These are phyloP conservation scores for Tineola bisselliella DNA, from an alignment of 2,888 invertebrate species.

Conservation along the genomic window DNA sequence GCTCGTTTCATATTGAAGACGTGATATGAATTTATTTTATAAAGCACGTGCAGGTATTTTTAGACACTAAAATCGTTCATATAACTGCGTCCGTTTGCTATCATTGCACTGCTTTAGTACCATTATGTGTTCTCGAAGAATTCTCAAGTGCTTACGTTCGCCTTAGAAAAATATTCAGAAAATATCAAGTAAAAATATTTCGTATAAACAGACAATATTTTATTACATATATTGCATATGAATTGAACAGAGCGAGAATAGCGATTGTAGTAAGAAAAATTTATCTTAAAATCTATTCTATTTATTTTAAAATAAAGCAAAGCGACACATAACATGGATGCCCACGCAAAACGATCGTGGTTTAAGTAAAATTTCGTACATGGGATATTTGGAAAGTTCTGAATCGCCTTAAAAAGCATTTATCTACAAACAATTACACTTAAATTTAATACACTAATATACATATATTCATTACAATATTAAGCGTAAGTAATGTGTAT, in stretches of 20 bases:
- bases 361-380: not conserved
- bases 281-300: no score
- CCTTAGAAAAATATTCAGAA: no score
- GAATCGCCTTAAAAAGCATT: not conserved
- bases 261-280: no score
- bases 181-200: no score
- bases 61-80: no score
- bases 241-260: no score
- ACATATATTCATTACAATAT: not conserved
- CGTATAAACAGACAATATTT: no score
- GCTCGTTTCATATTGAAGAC: slow-evolving; percentile 13
- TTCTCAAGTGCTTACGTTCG: not conserved
- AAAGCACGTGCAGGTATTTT: slow-evolving; percentile 11
- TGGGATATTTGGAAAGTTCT: not conserved
- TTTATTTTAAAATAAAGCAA: no score
- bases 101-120: slow-evolving; percentile 2
- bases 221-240: no score
- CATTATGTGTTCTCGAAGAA: not conserved
- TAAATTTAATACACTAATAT: no score
- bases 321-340: no score
- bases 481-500: no score
- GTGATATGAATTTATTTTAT: slow-evolving; percentile 1
- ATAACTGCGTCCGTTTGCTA: not conserved
- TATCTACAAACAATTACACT: slow-evolving; percentile 3
- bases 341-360: not conserved